Conservation (phyloP, 2,888 invertebrate genomes). For the Erebia epiphron region DNA sequence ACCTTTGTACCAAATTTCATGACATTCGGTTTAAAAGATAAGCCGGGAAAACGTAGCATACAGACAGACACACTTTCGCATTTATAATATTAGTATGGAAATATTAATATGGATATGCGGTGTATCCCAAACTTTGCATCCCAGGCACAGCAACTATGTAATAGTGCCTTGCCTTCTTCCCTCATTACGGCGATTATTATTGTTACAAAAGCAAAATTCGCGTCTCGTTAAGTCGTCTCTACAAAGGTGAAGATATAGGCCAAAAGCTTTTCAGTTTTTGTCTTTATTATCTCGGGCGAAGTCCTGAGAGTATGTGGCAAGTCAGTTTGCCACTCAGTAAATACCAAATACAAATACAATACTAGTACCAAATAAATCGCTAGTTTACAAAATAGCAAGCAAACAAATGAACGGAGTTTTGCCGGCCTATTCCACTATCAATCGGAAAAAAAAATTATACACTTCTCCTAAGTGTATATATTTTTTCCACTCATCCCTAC, state of each 20-base stretch:
- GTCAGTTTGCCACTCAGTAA: neutral
- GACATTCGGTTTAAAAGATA: too few relatives aligned
- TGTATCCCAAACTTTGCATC: neutral
- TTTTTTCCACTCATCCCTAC: too few relatives aligned
- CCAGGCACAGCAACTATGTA: neutral
- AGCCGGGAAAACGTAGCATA: too few relatives aligned
- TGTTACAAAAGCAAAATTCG: slow-evolving; percentile 14
- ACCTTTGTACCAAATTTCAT: too few relatives aligned
- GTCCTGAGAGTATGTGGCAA: neutral
- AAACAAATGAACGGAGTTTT: too few relatives aligned
- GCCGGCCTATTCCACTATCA: too few relatives aligned
- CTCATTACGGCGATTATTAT: slow-evolving; percentile 19
- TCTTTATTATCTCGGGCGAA: neutral
- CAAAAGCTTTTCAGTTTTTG: slow-evolving; percentile 21
- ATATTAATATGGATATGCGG: neutral
- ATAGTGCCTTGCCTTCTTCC: neutral
- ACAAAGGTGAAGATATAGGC: slow-evolving; percentile 5
- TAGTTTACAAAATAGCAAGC: neutral
- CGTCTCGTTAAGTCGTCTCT: slow-evolving; percentile 11
- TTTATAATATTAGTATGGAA: too few relatives aligned
- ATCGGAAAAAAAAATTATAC: too few relatives aligned
- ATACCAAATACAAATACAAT: too few relatives aligned
- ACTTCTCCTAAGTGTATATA: too few relatives aligned
- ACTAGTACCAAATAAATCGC: too few relatives aligned
- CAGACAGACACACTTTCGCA: too few relatives aligned